Percentiles rank a stretch among this genome's conserved stretches.
Conservation (phyloP, 1,140 invertebrate species). For the Venustaconcha ellipsiformis region DNA sequence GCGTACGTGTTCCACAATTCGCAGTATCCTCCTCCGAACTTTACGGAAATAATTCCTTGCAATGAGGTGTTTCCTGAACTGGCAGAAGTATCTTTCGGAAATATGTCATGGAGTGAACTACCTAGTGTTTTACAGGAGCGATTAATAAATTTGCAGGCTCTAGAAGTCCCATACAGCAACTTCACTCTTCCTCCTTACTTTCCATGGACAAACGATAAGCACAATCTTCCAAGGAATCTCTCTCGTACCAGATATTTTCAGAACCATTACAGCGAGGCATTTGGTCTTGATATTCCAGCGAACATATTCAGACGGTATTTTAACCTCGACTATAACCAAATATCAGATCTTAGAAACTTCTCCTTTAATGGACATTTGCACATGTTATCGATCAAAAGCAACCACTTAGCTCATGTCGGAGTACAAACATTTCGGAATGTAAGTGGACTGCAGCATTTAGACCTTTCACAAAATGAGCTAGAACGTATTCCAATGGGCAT, state of each 20-base stretch:
- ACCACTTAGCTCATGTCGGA: constrained; percentile 25
- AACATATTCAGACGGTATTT: constrained; percentile 34
- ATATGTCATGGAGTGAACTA: too few species aligned
- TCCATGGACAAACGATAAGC: constrained; percentile 33
- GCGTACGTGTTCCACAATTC: too few species aligned
- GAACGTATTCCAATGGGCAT: constrained; percentile 17
- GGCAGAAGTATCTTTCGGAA: too few species aligned
- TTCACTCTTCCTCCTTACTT: constrained; percentile 23
- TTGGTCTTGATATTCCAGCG: constrained; percentile 26
- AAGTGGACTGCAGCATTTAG: constrained; percentile 39
- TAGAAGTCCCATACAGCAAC: too few species aligned
- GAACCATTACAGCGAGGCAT: constrained; percentile 32
- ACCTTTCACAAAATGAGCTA: constrained; percentile 34
- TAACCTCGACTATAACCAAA: constrained; percentile 38
- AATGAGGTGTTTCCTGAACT: too few species aligned
- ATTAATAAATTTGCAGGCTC: too few species aligned
- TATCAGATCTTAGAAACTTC: constrained; percentile 32
- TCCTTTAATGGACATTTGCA: constrained; percentile 39
- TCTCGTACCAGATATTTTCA: constrained; percentile 34
- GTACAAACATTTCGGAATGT: constrained; percentile 33
- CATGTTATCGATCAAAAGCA: constrained; percentile 35
- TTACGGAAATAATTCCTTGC: too few species aligned
- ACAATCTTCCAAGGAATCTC: constrained; percentile 28
- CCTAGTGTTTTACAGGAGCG: too few species aligned
- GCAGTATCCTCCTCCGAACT: too few species aligned